Evolutionary conservation across 2,888 invertebrate species (phyloP).

Genomic region (Lampropteryx suffumata): DNA sequence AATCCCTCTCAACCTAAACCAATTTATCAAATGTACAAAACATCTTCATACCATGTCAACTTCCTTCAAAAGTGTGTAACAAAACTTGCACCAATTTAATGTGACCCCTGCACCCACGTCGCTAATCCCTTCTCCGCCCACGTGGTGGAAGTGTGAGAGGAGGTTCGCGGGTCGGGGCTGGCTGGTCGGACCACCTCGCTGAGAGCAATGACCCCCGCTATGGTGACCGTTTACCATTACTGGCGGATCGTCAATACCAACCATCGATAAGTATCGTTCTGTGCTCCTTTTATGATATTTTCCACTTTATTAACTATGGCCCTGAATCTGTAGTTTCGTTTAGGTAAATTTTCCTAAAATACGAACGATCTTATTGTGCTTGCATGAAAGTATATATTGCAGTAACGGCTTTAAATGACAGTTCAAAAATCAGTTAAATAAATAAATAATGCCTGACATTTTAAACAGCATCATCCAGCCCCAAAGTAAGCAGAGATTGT

Average conservation of each 20-base stretch:
- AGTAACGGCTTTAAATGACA: too few relatives aligned
- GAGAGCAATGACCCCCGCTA: conserved; percentile 46
- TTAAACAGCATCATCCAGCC: too few relatives aligned
- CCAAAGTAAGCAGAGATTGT: too few relatives aligned
- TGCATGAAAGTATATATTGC: too few relatives aligned
- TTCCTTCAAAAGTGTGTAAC: conserved; percentile 34
- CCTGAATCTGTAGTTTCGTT: too few relatives aligned
- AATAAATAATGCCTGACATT: too few relatives aligned
- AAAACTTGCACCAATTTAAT: conserved; percentile 17
- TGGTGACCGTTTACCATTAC: conserved; percentile 46
- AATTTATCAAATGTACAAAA: conserved; percentile 33
- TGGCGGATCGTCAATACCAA: conserved; percentile 31
- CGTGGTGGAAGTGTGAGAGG: conserved; percentile 3
- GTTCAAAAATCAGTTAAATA: too few relatives aligned
- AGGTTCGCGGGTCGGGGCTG: conserved; percentile 13
- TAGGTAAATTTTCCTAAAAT: too few relatives aligned
- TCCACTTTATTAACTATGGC: conserved; percentile 20
- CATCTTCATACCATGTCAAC: conserved; percentile 32
- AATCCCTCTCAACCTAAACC: conserved; percentile 22
- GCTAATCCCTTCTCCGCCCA: conserved; percentile 9
- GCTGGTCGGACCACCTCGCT: conserved; percentile 31
- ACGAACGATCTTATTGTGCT: too few relatives aligned
- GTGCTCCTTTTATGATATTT: conserved; percentile 27
- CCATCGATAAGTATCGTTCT: conserved; percentile 39
- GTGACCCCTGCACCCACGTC: conserved; percentile 21